phyloP scores from a whole-genome alignment of 1,140 invertebrate species.

The Cotesia vestalis region DNA sequence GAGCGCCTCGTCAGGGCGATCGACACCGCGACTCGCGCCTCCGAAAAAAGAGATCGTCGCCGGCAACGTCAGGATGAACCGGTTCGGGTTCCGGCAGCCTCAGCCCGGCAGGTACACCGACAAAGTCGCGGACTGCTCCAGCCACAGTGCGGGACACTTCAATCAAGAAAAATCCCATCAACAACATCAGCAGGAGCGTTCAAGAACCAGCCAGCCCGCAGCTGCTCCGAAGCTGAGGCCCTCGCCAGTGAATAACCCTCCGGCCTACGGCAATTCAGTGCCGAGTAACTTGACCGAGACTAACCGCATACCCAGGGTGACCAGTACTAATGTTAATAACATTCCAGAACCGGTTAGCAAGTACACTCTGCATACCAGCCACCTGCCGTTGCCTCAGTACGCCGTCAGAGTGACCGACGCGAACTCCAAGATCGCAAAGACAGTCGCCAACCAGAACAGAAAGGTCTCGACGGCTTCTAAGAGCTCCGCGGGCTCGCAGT shows the following conservation, averaged over 20 bases:
- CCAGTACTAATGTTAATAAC: slow-evolving; percentile 14
- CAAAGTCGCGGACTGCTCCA: slow-evolving; percentile 62
- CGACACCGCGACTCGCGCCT: slow-evolving; percentile 64
- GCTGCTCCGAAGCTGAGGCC: slow-evolving; percentile 44
- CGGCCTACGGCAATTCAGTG: slow-evolving; percentile 42
- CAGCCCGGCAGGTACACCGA: slow-evolving; percentile 58
- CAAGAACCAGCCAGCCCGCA: slow-evolving; percentile 36
- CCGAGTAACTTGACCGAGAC: slow-evolving; percentile 34
- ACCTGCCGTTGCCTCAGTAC: slow-evolving; percentile 76
- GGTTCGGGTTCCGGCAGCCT: slow-evolving; percentile 66
- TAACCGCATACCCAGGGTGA: slow-evolving; percentile 38
- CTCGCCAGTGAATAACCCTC: slow-evolving; percentile 45
- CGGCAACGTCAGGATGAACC: slow-evolving; percentile 61
- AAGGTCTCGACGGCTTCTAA: slow-evolving; percentile 58
- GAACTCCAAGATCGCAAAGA: slow-evolving; percentile 75
- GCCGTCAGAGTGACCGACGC: slow-evolving; percentile 73
- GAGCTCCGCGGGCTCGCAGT: slow-evolving; percentile 59
- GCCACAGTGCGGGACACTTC: slow-evolving; percentile 51
- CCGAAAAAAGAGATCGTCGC: slow-evolving; percentile 66
- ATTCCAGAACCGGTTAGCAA: slow-evolving; percentile 62
- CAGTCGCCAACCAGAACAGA: slow-evolving; percentile 71
- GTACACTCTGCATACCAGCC: slow-evolving; percentile 78
- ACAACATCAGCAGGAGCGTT: slow-evolving; percentile 34
- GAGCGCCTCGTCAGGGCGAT: slow-evolving; percentile 61
- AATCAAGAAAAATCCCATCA: slow-evolving; percentile 52